These are phyloP conservation scores for Euphydryas editha DNA, from an alignment of 2,888 invertebrate species.

Conservation along the genomic window DNA sequence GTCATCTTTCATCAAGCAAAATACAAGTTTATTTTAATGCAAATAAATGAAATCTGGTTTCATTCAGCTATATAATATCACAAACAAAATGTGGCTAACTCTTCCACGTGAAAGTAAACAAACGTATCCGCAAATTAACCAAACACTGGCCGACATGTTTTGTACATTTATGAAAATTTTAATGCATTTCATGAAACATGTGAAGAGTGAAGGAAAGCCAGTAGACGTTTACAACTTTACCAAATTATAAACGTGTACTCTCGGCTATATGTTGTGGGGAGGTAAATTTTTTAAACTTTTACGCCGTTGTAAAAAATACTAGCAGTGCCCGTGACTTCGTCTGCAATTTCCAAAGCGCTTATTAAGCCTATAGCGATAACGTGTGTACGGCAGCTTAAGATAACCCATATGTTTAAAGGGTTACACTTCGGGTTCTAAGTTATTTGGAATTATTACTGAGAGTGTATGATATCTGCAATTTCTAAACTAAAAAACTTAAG, in stretches of 20 bases:
- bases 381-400: no score
- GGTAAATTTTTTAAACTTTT: no score
- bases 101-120: constrained; percentile 26
- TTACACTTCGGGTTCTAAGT: no score
- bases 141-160: constrained; percentile 35
- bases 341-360: no score
- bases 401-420: no score
- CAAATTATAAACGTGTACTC: neutral
- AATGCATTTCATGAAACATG: constrained; percentile 24
- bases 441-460: no score
- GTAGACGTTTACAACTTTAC: constrained; percentile 11
- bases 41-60: constrained; percentile 10
- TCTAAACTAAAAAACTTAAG: no score
- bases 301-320: no score
- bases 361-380: no score
- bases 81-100: constrained; percentile 20
- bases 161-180: constrained; percentile 30
- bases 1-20: neutral
- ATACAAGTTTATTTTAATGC: neutral
- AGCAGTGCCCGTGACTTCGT: no score
- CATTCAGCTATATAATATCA: constrained; percentile 25
- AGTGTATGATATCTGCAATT: no score
- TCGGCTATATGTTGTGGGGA: no score
- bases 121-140: constrained; percentile 33
- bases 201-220: constrained; percentile 11